These are phyloP conservation scores for Pelodytes ibericus DNA, from an alignment of 2,797 vertebrate genomes.

Conservation along the genomic window DNA sequence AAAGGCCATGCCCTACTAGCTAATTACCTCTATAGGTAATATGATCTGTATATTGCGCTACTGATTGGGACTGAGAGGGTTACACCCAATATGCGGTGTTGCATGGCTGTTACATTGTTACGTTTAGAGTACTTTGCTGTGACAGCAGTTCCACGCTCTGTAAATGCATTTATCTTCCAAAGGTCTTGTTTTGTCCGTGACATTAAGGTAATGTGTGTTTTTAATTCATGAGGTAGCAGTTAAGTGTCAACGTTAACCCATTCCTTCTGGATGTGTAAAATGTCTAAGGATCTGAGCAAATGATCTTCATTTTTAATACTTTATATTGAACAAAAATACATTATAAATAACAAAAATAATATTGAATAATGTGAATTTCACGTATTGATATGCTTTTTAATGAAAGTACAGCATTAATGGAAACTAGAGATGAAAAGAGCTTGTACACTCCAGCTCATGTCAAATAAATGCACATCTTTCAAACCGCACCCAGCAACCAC, in stretches of 20 bases:
- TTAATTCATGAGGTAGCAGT: conserved; percentile 1
- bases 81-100: neutral
- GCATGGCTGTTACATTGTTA: neutral
- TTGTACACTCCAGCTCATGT: no score
- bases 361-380: no score
- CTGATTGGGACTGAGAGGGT: neutral
- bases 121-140: neutral
- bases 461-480: no score
- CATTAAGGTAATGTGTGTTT: conserved; percentile 12
- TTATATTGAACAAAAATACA: neutral
- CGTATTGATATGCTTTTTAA: no score
- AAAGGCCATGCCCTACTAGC: no score
- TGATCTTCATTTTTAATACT: neutral
- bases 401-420: no score
- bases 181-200: conserved; percentile 15
- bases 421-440: no score
- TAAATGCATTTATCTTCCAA: conserved; percentile 8
- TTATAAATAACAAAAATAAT: no score
- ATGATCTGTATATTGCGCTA: no score
- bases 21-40: no score
- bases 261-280: neutral
- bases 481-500: no score
- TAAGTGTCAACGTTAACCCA: neutral
- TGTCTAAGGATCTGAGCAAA: neutral
- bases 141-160: neutral